Conservation (phyloP, 2,888 invertebrate species). For the Zygogramma bicolorata region DNA sequence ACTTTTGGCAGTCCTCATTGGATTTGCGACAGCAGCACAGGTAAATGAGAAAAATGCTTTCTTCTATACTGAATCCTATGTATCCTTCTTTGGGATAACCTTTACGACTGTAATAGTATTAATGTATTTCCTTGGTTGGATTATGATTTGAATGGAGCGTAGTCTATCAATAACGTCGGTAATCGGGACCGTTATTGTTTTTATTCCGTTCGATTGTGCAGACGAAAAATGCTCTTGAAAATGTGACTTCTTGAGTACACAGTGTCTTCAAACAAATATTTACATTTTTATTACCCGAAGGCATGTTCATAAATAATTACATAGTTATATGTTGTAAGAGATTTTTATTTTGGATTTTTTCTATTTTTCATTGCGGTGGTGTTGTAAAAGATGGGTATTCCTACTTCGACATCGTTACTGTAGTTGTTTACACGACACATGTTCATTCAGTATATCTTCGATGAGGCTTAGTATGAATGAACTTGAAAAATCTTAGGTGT, state of each 20-base stretch:
- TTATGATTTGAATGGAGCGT: neutral
- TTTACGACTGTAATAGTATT: conserved; percentile 12
- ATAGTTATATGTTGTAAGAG: no score
- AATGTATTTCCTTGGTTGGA: conserved; percentile 10
- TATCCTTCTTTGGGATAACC: conserved; percentile 28
- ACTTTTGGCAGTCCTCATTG: conserved; percentile 79
- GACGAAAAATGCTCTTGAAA: neutral
- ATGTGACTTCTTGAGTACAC: neutral
- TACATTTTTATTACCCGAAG: conserved; percentile 20
- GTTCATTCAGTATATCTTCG: no score
- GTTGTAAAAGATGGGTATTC: no score
- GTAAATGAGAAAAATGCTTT: conserved; percentile 63
- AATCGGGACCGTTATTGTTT: neutral
- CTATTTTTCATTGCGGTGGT: no score
- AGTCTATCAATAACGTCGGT: neutral
- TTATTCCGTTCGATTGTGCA: neutral
- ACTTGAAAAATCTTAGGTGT: no score
- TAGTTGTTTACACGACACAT: no score
- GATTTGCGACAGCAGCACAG: conserved; percentile 82
- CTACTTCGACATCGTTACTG: no score
- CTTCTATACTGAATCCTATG: conserved; percentile 1
- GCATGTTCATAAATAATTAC: no score
- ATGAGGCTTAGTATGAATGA: no score
- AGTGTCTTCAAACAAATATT: conserved; percentile 15
- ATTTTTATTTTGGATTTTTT: no score